Conservation (phyloP, 2,888 invertebrate species). For the Drosophila nr. perissopoda region DNA sequence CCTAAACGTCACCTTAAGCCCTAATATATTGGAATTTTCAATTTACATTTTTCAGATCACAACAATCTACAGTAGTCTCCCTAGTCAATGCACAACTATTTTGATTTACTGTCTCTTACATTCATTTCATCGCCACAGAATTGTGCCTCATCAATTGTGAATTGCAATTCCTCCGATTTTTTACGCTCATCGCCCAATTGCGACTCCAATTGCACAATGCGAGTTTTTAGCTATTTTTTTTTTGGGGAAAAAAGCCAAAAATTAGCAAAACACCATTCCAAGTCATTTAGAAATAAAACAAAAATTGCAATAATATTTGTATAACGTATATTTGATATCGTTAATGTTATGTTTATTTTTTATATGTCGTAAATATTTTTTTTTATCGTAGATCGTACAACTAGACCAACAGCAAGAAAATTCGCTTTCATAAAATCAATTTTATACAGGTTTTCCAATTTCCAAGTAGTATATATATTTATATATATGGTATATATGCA, state of each 20-base stretch:
- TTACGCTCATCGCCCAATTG: slow-evolving; percentile 91
- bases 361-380: slow-evolving; percentile 53
- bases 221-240: slow-evolving; percentile 85
- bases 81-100: slow-evolving; percentile 41
- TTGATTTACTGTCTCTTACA: slow-evolving; percentile 86
- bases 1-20: background rate
- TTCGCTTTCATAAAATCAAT: slow-evolving; percentile 74
- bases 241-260: slow-evolving; percentile 63
- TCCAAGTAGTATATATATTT: slow-evolving; percentile 44
- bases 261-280: slow-evolving; percentile 39
- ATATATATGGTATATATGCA: slow-evolving; percentile 3
- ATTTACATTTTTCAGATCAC: background rate
- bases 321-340: slow-evolving; percentile 66
- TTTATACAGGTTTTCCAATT: slow-evolving; percentile 60
- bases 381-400: slow-evolving; percentile 63
- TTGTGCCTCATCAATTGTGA: slow-evolving; percentile 95
- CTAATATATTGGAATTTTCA: background rate
- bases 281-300: slow-evolving; percentile 63
- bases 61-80: background rate
- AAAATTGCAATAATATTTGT: slow-evolving; percentile 47
- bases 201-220: slow-evolving; percentile 87
- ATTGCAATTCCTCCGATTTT: slow-evolving; percentile 95
- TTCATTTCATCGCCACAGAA: slow-evolving; percentile 95
- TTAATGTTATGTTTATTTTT: slow-evolving; percentile 55
- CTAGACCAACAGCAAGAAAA: slow-evolving; percentile 81